Conservation (phyloP, 2,113 vertebrate species). For the Neotoma lepida region DNA sequence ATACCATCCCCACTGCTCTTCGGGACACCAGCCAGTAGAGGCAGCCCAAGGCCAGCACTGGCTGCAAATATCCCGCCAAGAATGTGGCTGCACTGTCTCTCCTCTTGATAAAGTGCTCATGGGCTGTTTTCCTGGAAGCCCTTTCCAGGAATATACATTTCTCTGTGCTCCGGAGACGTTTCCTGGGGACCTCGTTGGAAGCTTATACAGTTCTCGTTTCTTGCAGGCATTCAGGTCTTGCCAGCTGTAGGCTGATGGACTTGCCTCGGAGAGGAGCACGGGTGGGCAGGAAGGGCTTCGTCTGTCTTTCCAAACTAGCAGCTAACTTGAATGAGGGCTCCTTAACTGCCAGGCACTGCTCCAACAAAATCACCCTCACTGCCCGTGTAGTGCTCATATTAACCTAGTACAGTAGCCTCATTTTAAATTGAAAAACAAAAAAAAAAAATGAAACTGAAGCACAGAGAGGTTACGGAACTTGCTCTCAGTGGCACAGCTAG, state of each 20-base stretch:
- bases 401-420: neutral
- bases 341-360: neutral
- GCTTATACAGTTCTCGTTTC: neutral
- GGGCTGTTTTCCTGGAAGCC: conserved; percentile 40
- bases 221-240: neutral
- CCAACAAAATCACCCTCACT: neutral
- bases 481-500: neutral
- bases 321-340: rapidly evolving
- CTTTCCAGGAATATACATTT: conserved; percentile 9
- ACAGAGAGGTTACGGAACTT: neutral
- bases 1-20: neutral
- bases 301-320: neutral
- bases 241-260: neutral
- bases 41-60: neutral
- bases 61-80: rapidly evolving
- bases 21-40: rapidly evolving
- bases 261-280: neutral
- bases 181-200: conserved; percentile 19
- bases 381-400: neutral
- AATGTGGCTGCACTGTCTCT: neutral
- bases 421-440: neutral
- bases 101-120: neutral
- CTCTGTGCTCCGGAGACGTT: conserved; percentile 13
- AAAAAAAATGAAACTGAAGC: neutral
- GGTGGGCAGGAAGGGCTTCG: neutral